Percentiles rank a stretch among this genome's conserved stretches.
These are phyloP conservation scores for Quadroppia sp. DNA, from an alignment of 2,888 invertebrate species.

Conservation along the genomic window DNA sequence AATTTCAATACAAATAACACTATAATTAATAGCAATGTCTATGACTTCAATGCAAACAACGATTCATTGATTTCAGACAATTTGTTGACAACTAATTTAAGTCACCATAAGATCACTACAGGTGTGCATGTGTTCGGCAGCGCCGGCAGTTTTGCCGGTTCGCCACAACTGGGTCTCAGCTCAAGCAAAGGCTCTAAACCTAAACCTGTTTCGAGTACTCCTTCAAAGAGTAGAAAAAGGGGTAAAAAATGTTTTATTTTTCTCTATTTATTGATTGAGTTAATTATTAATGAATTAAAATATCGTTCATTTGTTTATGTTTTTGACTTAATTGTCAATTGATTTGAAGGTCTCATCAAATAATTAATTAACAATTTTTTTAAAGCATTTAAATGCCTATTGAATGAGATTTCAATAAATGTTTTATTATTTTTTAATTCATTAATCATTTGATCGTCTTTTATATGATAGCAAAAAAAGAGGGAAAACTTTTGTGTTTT, in stretches of 20 bases:
- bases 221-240: background rate
- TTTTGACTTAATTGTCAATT: too few relatives aligned
- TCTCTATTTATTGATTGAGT: background rate
- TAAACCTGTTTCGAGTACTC: background rate
- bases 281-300: background rate
- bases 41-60: constrained; percentile 29
- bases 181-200: background rate
- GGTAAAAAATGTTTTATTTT: background rate
- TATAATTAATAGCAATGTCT: constrained; percentile 6
- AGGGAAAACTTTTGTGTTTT: too few relatives aligned
- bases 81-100: constrained; percentile 1
- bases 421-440: too few relatives aligned
- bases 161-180: background rate
- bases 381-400: too few relatives aligned
- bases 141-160: background rate
- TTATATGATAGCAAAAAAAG: too few relatives aligned
- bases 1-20: background rate
- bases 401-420: too few relatives aligned
- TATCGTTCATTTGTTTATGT: too few relatives aligned
- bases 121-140: background rate
- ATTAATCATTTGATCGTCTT: too few relatives aligned
- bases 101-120: background rate
- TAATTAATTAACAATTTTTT: too few relatives aligned
- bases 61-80: constrained; percentile 27
- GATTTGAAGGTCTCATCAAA: too few relatives aligned